Percentiles rank a stretch among this genome's conserved stretches.
These are phyloP conservation scores for Drosophila tani DNA, from an alignment of 1,140 invertebrate species.

Conservation along the genomic window DNA sequence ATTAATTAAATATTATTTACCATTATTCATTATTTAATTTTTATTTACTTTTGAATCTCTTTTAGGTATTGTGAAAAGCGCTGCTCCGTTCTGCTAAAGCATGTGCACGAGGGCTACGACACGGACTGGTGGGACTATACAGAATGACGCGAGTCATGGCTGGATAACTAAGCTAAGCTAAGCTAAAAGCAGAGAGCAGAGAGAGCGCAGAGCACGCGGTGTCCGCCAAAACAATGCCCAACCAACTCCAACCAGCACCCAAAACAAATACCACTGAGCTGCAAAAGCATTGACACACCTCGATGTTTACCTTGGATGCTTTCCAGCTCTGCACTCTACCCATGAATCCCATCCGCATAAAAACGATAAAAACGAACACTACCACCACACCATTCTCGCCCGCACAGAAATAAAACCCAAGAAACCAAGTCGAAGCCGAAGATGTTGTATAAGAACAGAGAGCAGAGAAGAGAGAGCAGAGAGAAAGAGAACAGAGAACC, in stretches of 20 bases:
- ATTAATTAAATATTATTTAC: no score
- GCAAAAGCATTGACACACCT: not conserved
- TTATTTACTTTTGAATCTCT: no score
- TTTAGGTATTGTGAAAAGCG: constrained; percentile 99
- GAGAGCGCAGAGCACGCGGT: constrained; percentile 5
- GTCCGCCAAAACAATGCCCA: constrained; percentile 6
- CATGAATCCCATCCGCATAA: constrained; percentile 4
- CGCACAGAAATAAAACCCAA: not conserved
- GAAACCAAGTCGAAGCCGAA: constrained; percentile 14
- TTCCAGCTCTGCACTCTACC: constrained; percentile 2
- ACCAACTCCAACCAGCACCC: constrained; percentile 8
- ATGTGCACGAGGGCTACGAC: constrained; percentile 99
- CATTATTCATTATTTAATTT: no score
- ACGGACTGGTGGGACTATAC: constrained; percentile 99
- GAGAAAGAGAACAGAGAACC: constrained; percentile 17
- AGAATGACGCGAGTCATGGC: constrained; percentile 87
- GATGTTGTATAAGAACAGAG: constrained; percentile 8
- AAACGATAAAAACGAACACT: constrained; percentile 1
- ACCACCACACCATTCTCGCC: not conserved
- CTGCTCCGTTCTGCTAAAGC: constrained; percentile 96
- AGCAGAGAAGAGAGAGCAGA: constrained; percentile 10
- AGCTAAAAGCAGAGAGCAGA: constrained; percentile 19
- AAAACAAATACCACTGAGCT: not conserved
- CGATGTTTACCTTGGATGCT: not conserved
- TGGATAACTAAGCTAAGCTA: constrained; percentile 74